Percentiles rank a stretch among this genome's conserved stretches.
Conservation (phyloP, 2,888 invertebrate genomes). For the Idaea straminata region DNA sequence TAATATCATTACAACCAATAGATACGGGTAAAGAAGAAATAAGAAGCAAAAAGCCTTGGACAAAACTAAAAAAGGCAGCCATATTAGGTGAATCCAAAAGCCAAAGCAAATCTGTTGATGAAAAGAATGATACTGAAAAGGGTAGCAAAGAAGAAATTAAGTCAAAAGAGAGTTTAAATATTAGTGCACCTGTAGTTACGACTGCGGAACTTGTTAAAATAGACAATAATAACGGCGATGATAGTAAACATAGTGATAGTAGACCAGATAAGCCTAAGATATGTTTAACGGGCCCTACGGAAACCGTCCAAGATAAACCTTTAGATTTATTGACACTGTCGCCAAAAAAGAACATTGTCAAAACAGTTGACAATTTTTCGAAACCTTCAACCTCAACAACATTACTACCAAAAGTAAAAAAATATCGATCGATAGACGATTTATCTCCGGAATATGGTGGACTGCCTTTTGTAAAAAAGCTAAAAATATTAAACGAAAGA, state of each 20-base stretch:
- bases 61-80: constrained; percentile 87
- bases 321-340: constrained; percentile 69
- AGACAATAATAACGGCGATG: constrained; percentile 72
- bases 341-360: constrained; percentile 55
- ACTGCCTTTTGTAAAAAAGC: constrained; percentile 91
- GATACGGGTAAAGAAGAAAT: constrained; percentile 55
- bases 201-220: constrained; percentile 73
- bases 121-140: constrained; percentile 50
- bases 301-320: constrained; percentile 70
- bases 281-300: constrained; percentile 67
- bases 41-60: constrained; percentile 84
- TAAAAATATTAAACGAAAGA: constrained; percentile 92
- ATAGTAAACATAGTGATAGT: constrained; percentile 51
- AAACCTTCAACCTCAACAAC: constrained; percentile 47
- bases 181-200: constrained; percentile 61
- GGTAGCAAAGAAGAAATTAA: constrained; percentile 43
- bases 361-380: constrained; percentile 38
- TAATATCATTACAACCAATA: constrained; percentile 47
- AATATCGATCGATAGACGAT: constrained; percentile 91
- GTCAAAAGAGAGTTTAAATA: constrained; percentile 53
- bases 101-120: constrained; percentile 60
- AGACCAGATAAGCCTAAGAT: constrained; percentile 66
- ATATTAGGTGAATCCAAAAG: constrained; percentile 78
- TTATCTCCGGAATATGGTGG: constrained; percentile 93
- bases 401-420: constrained; percentile 77